Evolutionary conservation across 1,140 invertebrate genomes (phyloP).

Genomic region (Nasonia giraulti): DNA sequence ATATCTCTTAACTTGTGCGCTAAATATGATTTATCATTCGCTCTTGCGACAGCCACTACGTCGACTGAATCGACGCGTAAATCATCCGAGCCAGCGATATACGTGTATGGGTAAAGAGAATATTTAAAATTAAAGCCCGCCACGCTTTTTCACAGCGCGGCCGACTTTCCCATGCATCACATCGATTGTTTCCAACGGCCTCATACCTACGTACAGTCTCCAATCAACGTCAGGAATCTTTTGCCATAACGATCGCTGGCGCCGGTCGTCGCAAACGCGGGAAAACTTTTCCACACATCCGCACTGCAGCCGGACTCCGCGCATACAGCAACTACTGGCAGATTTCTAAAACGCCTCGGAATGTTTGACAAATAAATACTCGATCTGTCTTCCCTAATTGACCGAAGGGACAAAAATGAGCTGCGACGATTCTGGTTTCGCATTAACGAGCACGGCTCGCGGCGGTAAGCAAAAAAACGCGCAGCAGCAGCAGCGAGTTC

Average conservation of each 20-base stretch:
- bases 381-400: slow-evolving; percentile 50
- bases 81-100: background rate
- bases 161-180: slow-evolving; percentile 19
- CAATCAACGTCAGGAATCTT: slow-evolving; percentile 32
- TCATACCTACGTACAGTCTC: slow-evolving; percentile 3
- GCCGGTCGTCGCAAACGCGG: too few relatives aligned
- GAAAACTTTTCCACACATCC: slow-evolving; percentile 20
- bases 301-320: background rate
- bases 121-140: background rate
- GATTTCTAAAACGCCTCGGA: slow-evolving; percentile 49
- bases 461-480: slow-evolving; percentile 18
- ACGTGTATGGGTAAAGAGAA: background rate
- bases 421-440: slow-evolving; percentile 40
- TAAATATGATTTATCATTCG: background rate
- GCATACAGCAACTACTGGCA: background rate
- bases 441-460: slow-evolving; percentile 44
- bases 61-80: background rate
- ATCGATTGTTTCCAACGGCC: slow-evolving; percentile 24
- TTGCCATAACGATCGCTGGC: background rate
- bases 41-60: background rate
- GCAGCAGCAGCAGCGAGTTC: background rate
- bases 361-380: slow-evolving; percentile 50
- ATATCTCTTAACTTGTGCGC: background rate
- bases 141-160: too few relatives aligned
- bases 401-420: slow-evolving; percentile 50